Percentiles rank a stretch among this genome's conserved stretches.
Evolutionary conservation across 2,113 vertebrate genomes (phyloP).

Genomic region (Diglossa brunneiventris): DNA sequence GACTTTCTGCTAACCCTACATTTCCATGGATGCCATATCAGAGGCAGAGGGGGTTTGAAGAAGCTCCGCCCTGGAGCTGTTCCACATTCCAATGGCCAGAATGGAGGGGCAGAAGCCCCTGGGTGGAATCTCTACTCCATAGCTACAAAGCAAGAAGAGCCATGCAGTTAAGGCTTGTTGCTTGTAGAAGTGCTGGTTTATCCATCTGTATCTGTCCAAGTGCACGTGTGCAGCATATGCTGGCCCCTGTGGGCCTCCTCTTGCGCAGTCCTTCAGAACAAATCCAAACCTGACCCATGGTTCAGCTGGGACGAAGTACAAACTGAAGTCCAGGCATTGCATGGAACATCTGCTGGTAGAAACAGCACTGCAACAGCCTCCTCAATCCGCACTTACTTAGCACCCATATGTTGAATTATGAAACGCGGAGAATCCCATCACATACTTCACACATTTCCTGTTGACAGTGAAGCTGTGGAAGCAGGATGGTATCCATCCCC

Average conservation of each 20-base stretch:
- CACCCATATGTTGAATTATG: background rate
- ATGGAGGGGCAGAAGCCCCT: background rate
- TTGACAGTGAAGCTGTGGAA: background rate
- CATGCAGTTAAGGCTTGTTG: background rate
- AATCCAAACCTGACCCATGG: background rate
- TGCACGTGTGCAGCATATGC: fast-evolving
- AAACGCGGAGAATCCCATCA: background rate
- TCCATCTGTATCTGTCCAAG: background rate
- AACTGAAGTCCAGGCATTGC: background rate
- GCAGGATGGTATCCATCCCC: background rate
- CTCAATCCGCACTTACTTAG: background rate
- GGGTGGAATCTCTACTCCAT: background rate
- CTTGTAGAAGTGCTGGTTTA: background rate
- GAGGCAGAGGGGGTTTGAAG: background rate
- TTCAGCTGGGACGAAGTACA: background rate
- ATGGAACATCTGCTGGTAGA: background rate
- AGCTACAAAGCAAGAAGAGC: background rate
- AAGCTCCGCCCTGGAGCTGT: background rate
- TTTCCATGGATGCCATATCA: background rate
- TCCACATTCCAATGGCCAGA: background rate
- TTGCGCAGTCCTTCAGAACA: background rate
- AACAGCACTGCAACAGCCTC: background rate
- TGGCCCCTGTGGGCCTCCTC: background rate
- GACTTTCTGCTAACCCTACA: background rate
- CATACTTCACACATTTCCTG: background rate